Evolutionary conservation across 2,113 vertebrate genomes (phyloP).

Genomic region (Diadophis punctatus): DNA sequence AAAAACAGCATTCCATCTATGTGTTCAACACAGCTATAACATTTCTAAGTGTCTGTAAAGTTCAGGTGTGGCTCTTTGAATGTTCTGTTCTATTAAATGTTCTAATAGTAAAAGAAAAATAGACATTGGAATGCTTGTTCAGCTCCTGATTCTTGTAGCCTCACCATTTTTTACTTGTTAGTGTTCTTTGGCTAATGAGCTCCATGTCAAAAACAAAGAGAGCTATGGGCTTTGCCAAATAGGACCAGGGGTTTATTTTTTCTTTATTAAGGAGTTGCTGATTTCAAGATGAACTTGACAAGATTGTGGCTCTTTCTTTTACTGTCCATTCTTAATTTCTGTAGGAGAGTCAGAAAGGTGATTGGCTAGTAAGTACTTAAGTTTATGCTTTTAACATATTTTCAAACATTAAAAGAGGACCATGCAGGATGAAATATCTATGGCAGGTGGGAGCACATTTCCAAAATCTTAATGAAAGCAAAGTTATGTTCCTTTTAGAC

Average conservation of each 20-base stretch:
- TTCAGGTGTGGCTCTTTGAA: not conserved
- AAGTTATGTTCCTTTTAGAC: not conserved
- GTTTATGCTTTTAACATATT: not conserved
- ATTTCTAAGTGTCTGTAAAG: not conserved
- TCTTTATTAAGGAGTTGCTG: not conserved
- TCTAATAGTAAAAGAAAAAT: not conserved
- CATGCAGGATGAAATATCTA: not conserved
- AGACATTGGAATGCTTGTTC: not conserved
- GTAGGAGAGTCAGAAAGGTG: not conserved
- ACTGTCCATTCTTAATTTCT: not conserved
- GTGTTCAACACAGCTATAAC: not conserved
- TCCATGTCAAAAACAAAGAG: not conserved
- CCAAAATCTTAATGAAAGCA: not conserved
- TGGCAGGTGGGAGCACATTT: not conserved
- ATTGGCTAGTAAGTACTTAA: not conserved
- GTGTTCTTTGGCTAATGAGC: not conserved
- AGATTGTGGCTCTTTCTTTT: not conserved
- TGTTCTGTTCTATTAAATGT: not conserved
- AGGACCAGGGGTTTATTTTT: not conserved
- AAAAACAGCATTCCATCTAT: not conserved
- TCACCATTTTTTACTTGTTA: not conserved
- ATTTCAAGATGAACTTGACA: not conserved
- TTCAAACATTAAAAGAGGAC: not conserved
- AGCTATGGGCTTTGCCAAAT: not conserved
- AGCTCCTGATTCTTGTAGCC: not conserved